These are phyloP conservation scores for Liolophura sinensis DNA, from an alignment of 1,140 invertebrate genomes.

Conservation along the genomic window DNA sequence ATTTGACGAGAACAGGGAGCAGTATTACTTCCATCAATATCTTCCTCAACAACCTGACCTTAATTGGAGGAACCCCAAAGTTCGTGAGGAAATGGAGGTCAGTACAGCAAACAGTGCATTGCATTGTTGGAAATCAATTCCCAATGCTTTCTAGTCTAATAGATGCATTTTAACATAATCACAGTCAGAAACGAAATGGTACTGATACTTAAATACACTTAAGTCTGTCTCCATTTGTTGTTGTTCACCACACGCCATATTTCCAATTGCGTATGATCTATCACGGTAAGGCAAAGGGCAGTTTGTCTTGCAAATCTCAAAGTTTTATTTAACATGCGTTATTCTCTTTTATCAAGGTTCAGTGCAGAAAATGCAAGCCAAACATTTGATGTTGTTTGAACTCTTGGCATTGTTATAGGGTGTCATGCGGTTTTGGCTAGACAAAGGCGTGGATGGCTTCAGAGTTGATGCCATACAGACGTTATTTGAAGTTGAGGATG, in stretches of 20 bases:
- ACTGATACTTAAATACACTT: background rate
- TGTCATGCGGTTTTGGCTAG: conserved; percentile 50
- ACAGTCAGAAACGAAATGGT: background rate
- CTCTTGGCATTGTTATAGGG: conserved; percentile 24
- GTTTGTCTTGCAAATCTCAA: too few relatives aligned
- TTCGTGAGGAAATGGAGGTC: conserved; percentile 67
- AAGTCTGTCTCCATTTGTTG: background rate
- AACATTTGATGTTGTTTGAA: background rate
- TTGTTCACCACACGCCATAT: background rate
- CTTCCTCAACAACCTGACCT: conserved; percentile 74
- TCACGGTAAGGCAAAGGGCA: too few relatives aligned
- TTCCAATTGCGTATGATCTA: background rate
- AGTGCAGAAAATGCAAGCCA: too few relatives aligned
- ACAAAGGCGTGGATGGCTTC: conserved; percentile 51
- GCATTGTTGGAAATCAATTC: background rate
- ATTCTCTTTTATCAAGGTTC: too few relatives aligned
- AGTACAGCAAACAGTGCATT: background rate
- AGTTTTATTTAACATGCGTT: too few relatives aligned
- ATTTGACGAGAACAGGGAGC: conserved; percentile 66
- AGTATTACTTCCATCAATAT: conserved; percentile 80
- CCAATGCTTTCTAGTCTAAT: background rate
- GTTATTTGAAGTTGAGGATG: conserved; percentile 41
- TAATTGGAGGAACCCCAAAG: conserved; percentile 69
- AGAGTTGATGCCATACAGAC: conserved; percentile 44
- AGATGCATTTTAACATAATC: background rate